These are phyloP conservation scores for Paratrypauchen microcephalus DNA, from an alignment of 2,797 vertebrate species.

Conservation along the genomic window DNA sequence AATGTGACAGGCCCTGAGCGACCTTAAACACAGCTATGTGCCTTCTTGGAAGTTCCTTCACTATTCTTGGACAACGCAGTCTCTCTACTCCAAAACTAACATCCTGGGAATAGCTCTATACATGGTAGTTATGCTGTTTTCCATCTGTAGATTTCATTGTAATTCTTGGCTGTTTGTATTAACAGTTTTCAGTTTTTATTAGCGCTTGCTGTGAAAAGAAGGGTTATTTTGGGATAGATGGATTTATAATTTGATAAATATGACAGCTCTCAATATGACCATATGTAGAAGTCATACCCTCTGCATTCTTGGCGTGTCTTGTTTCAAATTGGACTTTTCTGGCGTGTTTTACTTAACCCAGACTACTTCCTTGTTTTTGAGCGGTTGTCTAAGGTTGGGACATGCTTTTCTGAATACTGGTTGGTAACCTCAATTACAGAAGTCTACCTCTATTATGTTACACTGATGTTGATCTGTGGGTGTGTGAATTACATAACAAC, in stretches of 20 bases:
- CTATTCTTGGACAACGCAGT: slow-evolving; percentile 45
- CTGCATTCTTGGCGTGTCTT: background rate
- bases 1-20: slow-evolving; percentile 47
- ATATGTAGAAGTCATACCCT: background rate
- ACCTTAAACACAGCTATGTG: slow-evolving; percentile 43
- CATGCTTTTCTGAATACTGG: background rate
- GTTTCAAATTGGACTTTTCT: slow-evolving; percentile 7
- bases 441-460: background rate
- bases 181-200: slow-evolving; percentile 25
- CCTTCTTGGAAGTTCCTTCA: slow-evolving; percentile 52
- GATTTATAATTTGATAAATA: slow-evolving; percentile 30
- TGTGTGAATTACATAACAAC: background rate
- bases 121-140: slow-evolving; percentile 33
- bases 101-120: slow-evolving; percentile 46
- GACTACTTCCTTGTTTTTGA: background rate
- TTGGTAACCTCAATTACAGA: background rate
- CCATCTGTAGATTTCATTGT: slow-evolving; percentile 36
- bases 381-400: background rate
- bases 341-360: background rate
- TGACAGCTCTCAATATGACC: slow-evolving; percentile 16
- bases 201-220: background rate
- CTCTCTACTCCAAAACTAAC: slow-evolving; percentile 49
- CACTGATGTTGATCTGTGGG: background rate
- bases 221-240: slow-evolving; percentile 33
- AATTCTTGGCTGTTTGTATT: slow-evolving; percentile 33